A percentile compares a stretch with the other conserved stretches of the same genome.
These are phyloP conservation scores for Microcaecilia unicolor DNA, from an alignment of 2,797 vertebrate species.

Conservation along the genomic window DNA sequence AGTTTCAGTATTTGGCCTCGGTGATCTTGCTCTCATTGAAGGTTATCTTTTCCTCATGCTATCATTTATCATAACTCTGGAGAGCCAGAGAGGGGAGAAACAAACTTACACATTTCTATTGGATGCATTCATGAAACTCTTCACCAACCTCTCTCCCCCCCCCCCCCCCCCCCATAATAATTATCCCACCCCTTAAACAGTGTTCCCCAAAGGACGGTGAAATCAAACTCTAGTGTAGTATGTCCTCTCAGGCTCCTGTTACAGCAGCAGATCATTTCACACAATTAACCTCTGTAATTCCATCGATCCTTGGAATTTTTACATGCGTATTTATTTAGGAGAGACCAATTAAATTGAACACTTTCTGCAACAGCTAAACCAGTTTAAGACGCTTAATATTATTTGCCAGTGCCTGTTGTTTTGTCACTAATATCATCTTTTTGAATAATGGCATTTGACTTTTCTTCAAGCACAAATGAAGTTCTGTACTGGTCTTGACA, in stretches of 20 bases:
- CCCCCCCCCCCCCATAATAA: slow-evolving; percentile 52
- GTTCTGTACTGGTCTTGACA: slow-evolving; percentile 70
- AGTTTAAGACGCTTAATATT: slow-evolving; percentile 12
- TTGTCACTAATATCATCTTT: slow-evolving; percentile 39
- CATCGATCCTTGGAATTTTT: slow-evolving; percentile 51
- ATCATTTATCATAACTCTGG: slow-evolving; percentile 94
- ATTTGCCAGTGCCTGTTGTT: slow-evolving; percentile 16
- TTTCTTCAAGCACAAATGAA: slow-evolving; percentile 44
- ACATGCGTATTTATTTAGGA: slow-evolving; percentile 31
- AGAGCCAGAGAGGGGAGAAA: slow-evolving; percentile 55
- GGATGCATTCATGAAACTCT: slow-evolving; percentile 52
- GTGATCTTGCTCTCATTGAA: slow-evolving; percentile 88
- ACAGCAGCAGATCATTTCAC: slow-evolving; percentile 61
- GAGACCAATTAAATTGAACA: slow-evolving; percentile 22
- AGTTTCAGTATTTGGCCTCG: slow-evolving; percentile 96
- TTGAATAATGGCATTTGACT: slow-evolving; percentile 51
- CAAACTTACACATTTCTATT: slow-evolving; percentile 60
- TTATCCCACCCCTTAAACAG: slow-evolving; percentile 54
- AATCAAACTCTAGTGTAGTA: slow-evolving; percentile 63
- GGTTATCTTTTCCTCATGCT: slow-evolving; percentile 92
- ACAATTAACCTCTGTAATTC: slow-evolving; percentile 74
- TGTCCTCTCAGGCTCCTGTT: slow-evolving; percentile 51
- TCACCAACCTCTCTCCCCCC: slow-evolving; percentile 17
- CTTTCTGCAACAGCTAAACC: slow-evolving; percentile 32
- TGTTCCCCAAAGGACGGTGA: slow-evolving; percentile 69